Base-by-base conservation (phyloP, 1,140 invertebrate genomes). In the Sweltsa coloradensis region DNA sequence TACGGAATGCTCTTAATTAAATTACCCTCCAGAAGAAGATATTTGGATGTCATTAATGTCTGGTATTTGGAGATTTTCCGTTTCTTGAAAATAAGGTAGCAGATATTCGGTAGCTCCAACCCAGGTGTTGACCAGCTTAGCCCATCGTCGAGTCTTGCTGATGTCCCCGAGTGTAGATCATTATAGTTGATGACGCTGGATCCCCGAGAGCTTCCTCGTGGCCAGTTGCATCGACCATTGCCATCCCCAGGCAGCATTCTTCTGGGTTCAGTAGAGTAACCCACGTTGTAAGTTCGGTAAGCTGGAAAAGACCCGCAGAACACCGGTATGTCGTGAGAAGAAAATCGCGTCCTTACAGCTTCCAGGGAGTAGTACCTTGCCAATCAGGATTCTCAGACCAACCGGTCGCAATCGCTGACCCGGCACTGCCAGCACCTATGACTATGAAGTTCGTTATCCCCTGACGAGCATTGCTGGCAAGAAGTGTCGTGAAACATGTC, bases 111-210 rank as follows among this genome's bases (percentile, higher is more conserved):
- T 85, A 90, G 4, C 3, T 3, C 19, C 16, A 43, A 36, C 81
- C 81, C n/a, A n/a, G 11, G 63, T 60, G 52, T 78, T 78, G 0
- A 83, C 83, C 9, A 74, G 69, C 3, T 66, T 66, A 1, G 76
- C 79, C 75, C 86, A 89, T 73, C 59, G 59, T 89, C 79, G 63
- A 90, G 55, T 90, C 85, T n/a, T 62, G 60, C 3, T 71, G 71
- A 64, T 87, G 78, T 0, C 89, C 89, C 34, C 89, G 70, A 1
- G 87, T 81, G 60, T 92, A 90, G 11, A 89, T 79, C 85, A 91
- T 43, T 89, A 41, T 79, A 86, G 60, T 93, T 92, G 14, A 92
- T 75, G 2, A 83, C 76, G 19, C 81, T 84, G 1, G 77, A 74
- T 1, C 88, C 88, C 88, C 87, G 1, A 84, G 56, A 0, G 69